A percentile compares a stretch with the other conserved stretches of the same genome.
These are phyloP conservation scores for Helicorthomorpha holstii DNA, from an alignment of 1,140 invertebrate species.

Conservation along the genomic window DNA sequence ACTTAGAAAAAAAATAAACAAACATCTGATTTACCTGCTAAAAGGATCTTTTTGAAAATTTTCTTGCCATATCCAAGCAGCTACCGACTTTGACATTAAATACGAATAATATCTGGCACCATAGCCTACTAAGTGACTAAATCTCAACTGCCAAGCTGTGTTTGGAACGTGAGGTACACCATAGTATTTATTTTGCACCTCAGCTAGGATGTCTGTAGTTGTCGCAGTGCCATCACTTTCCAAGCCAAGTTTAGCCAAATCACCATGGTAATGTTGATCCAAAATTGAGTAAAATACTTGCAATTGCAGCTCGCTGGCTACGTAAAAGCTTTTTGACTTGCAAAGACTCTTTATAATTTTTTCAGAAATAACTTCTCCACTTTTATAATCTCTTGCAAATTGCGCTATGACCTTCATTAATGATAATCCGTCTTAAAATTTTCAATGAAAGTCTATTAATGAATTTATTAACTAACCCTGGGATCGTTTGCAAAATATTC, in stretches of 20 bases:
- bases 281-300: conserved; percentile 78
- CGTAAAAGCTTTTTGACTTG: conserved; percentile 66
- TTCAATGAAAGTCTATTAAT: background rate
- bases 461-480: conserved; percentile 33
- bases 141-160: conserved; percentile 90
- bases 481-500: conserved; percentile 91
- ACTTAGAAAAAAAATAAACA: background rate
- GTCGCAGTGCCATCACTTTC: conserved; percentile 14
- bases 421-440: background rate
- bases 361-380: conserved; percentile 62
- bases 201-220: conserved; percentile 55
- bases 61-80: conserved; percentile 81
- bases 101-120: conserved; percentile 98
- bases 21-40: no score
- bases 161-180: conserved; percentile 67
- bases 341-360: conserved; percentile 57
- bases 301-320: conserved; percentile 74
- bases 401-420: conserved; percentile 48
- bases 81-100: conserved; percentile 79
- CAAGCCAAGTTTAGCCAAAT: conserved; percentile 26
- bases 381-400: conserved; percentile 84
- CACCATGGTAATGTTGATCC: conserved; percentile 75
- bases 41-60: conserved; percentile 74
- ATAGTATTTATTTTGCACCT: conserved; percentile 69
- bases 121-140: conserved; percentile 92